phyloP scores from a whole-genome alignment of 2,113 vertebrate genomes.

The Festucalex cinctus region DNA sequence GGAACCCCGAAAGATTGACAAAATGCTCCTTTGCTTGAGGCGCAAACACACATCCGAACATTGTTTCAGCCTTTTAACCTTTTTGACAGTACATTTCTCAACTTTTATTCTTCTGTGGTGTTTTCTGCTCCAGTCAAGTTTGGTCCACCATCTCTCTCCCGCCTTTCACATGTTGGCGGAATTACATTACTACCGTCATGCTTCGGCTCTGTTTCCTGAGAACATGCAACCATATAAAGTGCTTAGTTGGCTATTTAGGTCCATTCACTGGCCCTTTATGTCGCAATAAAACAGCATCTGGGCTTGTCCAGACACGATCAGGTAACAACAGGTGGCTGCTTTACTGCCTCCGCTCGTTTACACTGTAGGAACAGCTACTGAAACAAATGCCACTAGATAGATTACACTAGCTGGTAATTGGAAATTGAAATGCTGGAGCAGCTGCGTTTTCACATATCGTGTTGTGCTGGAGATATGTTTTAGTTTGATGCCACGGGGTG shows the following conservation, averaged over 20 bases:
- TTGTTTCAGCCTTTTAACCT: slow-evolving; percentile 67
- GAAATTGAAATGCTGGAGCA: slow-evolving; percentile 45
- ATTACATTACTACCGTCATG: slow-evolving; percentile 27
- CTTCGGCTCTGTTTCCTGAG: slow-evolving; percentile 47
- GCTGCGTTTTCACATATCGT: slow-evolving; percentile 29
- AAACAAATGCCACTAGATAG: slow-evolving; percentile 60
- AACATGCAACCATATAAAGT: slow-evolving; percentile 61
- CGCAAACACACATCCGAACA: slow-evolving; percentile 51
- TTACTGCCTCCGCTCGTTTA: slow-evolving; percentile 68
- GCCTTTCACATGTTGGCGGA: slow-evolving; percentile 19
- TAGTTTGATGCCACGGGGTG: slow-evolving; percentile 14
- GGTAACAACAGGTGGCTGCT: slow-evolving; percentile 73
- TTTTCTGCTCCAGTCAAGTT: slow-evolving; percentile 33
- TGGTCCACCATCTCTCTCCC: slow-evolving; percentile 11
- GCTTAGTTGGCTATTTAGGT: slow-evolving; percentile 70
- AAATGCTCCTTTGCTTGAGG: slow-evolving; percentile 59
- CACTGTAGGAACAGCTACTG: slow-evolving; percentile 61
- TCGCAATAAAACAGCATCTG: slow-evolving; percentile 73
- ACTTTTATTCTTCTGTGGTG: slow-evolving; percentile 27
- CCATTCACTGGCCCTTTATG: slow-evolving; percentile 66
- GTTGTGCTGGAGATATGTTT: slow-evolving; percentile 19
- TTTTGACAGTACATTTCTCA: slow-evolving; percentile 62
- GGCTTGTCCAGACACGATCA: slow-evolving; percentile 71
- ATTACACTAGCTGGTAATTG: slow-evolving; percentile 38
- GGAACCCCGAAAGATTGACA: slow-evolving; percentile 76